phyloP scores from a whole-genome alignment of 1,140 invertebrate species.

The Pentalonia nigronervosa region DNA sequence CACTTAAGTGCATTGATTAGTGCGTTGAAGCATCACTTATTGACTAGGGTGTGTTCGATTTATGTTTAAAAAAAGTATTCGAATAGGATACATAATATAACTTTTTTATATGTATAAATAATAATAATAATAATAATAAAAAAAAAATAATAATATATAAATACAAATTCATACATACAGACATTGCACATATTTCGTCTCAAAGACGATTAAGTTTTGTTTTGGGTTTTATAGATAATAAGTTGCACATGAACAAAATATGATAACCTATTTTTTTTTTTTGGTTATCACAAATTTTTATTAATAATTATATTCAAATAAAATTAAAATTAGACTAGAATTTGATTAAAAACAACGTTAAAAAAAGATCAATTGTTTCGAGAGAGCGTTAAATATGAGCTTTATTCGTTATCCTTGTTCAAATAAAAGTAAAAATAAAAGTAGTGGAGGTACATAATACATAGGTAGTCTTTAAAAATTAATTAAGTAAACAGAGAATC shows the following conservation, averaged over 20 bases:
- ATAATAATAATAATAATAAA: not conserved
- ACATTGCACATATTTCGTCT: conserved; percentile 54
- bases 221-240: not conserved
- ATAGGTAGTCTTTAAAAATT: not conserved
- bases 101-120: conserved; percentile 16
- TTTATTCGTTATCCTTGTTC: conserved; percentile 10
- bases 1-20: conserved; percentile 54
- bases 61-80: conserved; percentile 53
- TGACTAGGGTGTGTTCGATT: conserved; percentile 58
- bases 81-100: conserved; percentile 36
- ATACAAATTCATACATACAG: conserved; percentile 43
- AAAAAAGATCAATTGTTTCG: conserved; percentile 45
- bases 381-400: conserved; percentile 47
- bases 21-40: conserved; percentile 57
- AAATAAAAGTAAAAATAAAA: not conserved
- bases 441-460: not conserved
- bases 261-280: not conserved
- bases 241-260: conserved; percentile 13
- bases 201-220: conserved; percentile 11
- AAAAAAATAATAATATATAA: conserved; percentile 31
- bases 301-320: conserved; percentile 33
- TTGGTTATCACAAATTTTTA: not conserved
- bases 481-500: conserved; percentile 20
- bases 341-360: conserved; percentile 42
- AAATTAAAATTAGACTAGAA: conserved; percentile 57